A percentile compares a stretch with the other conserved stretches of the same genome.
Evolutionary conservation across 2,113 vertebrate species (phyloP).

Genomic region (Pyxicephalus adspersus): DNA sequence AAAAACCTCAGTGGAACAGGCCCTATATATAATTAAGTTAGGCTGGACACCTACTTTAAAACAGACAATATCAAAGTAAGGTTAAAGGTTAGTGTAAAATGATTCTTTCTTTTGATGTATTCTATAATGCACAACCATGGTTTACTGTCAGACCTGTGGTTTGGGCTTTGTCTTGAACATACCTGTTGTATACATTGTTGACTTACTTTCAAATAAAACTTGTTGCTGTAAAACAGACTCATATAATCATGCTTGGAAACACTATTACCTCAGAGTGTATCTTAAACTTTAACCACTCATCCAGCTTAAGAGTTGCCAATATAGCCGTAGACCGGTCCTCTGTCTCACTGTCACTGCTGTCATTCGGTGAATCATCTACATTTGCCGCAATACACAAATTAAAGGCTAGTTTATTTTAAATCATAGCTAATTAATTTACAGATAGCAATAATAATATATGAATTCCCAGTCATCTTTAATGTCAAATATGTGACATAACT

Average conservation of each 20-base stretch:
- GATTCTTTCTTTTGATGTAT: too few relatives aligned
- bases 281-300: constrained; percentile 88
- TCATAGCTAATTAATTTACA: background rate
- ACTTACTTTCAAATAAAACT: background rate
- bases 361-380: constrained; percentile 69
- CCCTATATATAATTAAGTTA: too few relatives aligned
- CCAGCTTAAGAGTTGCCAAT: constrained; percentile 79
- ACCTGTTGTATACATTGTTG: background rate
- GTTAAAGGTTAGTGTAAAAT: too few relatives aligned
- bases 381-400: constrained; percentile 21
- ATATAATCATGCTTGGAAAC: background rate
- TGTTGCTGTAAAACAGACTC: background rate
- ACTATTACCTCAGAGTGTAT: constrained; percentile 81
- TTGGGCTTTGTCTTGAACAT: background rate
- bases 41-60: too few relatives aligned
- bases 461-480: background rate
- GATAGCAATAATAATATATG: background rate
- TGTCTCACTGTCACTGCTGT: constrained; percentile 87
- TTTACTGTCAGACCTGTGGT: background rate
- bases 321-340: constrained; percentile 75
- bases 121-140: background rate
- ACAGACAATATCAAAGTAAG: too few relatives aligned
- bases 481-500: background rate
- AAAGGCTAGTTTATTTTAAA: background rate
- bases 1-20: too few relatives aligned